Evolutionary conservation across 1,140 invertebrate genomes (phyloP).

Genomic region (Anadara kagoshimensis): DNA sequence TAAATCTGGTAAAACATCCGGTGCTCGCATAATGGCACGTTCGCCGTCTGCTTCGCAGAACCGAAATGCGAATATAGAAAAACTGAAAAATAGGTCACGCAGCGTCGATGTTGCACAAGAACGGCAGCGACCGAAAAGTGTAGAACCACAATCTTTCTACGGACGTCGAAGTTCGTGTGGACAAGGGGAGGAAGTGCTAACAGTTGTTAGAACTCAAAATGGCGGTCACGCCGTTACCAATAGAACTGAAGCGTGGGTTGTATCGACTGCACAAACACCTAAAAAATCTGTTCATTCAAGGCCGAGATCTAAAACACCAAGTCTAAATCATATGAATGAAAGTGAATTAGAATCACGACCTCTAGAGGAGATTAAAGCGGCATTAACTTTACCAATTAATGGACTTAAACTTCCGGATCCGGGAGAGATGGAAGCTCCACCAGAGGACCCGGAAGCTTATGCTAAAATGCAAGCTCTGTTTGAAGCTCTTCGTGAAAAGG

Average conservation of each 20-base stretch:
- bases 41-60: conserved; percentile 25
- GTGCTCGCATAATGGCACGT: conserved; percentile 35
- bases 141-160: conserved; percentile 26
- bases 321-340: conserved; percentile 48
- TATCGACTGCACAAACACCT: conserved; percentile 49
- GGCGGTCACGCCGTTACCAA: conserved; percentile 40
- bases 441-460: conserved; percentile 66
- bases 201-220: conserved; percentile 19
- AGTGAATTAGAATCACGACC: conserved; percentile 49
- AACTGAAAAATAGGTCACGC: conserved; percentile 7
- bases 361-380: conserved; percentile 64
- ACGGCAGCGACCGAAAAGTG: conserved; percentile 40
- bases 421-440: conserved; percentile 53
- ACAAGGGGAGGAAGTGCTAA: conserved; percentile 22
- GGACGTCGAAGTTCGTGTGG: conserved; percentile 17
- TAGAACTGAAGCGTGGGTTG: conserved; percentile 64
- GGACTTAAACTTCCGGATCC: conserved; percentile 42
- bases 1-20: conserved; percentile 14
- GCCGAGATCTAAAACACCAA: conserved; percentile 57
- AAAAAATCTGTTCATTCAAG: conserved; percentile 32
- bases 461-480: conserved; percentile 65
- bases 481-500: conserved; percentile 60
- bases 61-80: conserved; percentile 8
- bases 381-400: conserved; percentile 56
- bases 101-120: conserved; percentile 15